Evolutionary conservation across 2,888 invertebrate genomes (phyloP), one percentile per base, ranked within the genome.

Genomic region (Drosophila pseudotakahashii): DNA sequence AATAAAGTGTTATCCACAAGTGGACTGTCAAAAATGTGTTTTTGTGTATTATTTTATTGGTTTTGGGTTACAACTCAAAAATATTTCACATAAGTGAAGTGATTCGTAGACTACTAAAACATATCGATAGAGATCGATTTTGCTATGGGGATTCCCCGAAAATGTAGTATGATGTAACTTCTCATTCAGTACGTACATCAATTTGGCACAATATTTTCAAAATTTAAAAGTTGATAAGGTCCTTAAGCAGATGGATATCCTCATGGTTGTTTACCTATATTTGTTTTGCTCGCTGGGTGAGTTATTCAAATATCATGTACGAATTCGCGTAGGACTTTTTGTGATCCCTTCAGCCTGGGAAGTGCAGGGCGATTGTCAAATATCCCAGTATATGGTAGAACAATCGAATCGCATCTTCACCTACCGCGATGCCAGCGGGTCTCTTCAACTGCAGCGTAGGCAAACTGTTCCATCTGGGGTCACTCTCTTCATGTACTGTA

Each of bases 1-100:
- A 89, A 77, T 67, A 74, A 85, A 77, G 70, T 79, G 85, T 84
- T 83, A 82, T 86, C 77, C 83, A 80, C 69, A 73, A 79, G 86
- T 89, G 86, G 86, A 88, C 89, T 86, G 86, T 86, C 77, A 67
- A 78, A 81, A 75, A 72, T 59, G 14, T n/a, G 2, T 13, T 42
- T 7, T 7, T 41, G 41, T 42, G 7, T 16, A 2, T 11, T n/a
- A 10, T 2, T 30, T 30, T 7, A 30, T 7, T 30, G 30, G 30
- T 30, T 16, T 48, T 26, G 26, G 10, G 9, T 16, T 53, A 4
- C 0, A 26, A 26, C 2, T 26, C 26, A 6, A 26, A 26, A 26
- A 26, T 26, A 26, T 26, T 26, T 26, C 6, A 26, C 26, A 26
- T 26, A 26, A 19, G 19, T 44, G 13, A 13, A 23, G 10, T 16